These are phyloP conservation scores for Brienomyrus longianalis DNA, from an alignment of 2,113 vertebrate species.

Conservation along the genomic window DNA sequence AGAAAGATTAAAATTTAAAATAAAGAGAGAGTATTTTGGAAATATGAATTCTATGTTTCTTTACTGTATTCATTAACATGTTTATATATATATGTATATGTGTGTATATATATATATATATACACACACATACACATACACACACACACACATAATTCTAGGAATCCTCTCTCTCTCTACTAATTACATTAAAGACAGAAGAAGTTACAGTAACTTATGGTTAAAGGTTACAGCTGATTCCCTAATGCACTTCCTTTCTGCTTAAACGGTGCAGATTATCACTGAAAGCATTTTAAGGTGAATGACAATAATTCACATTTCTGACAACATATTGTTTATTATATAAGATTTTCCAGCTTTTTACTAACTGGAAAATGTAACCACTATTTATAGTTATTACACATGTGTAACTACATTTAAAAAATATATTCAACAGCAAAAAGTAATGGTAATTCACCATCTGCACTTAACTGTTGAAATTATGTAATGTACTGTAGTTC, in stretches of 20 bases:
- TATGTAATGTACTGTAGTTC: neutral
- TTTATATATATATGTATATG: too few relatives aligned
- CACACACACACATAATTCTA: neutral
- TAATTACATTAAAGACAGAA: neutral
- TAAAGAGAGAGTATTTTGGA: constrained; percentile 69
- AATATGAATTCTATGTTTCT: constrained; percentile 45
- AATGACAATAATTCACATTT: neutral
- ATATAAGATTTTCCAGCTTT: neutral
- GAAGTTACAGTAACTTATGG: neutral
- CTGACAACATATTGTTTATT: neutral
- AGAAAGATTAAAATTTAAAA: constrained; percentile 66
- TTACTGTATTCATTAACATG: neutral
- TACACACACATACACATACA: neutral
- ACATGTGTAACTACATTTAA: neutral
- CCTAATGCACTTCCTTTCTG: neutral
- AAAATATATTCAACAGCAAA: neutral
- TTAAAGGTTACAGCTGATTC: neutral
- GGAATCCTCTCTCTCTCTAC: neutral
- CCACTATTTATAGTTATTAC: neutral
- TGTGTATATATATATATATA: neutral
- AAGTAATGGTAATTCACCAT: neutral
- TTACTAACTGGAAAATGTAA: neutral
- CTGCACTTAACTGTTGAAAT: neutral
- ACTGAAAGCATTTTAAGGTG: neutral
- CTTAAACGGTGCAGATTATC: neutral